These are phyloP conservation scores for Thinocorus orbignyianus DNA, from an alignment of 2,113 vertebrate species.

Conservation along the genomic window DNA sequence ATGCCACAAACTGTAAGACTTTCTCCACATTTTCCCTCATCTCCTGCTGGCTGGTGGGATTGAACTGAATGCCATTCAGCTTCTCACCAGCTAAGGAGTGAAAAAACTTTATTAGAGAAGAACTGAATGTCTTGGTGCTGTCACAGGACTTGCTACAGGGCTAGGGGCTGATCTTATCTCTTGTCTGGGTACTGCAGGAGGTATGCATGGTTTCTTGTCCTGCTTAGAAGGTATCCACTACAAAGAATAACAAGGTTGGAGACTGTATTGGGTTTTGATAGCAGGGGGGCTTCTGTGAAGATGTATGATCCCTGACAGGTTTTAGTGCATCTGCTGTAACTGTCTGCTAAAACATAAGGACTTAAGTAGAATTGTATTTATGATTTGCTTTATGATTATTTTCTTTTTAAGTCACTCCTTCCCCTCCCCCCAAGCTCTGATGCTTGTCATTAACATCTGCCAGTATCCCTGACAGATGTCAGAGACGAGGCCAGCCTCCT, in stretches of 20 bases:
- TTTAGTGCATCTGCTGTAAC: not conserved
- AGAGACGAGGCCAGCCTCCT: not conserved
- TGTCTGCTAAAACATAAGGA: not conserved
- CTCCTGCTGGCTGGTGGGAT: conserved; percentile 86
- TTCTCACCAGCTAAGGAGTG: conserved; percentile 86
- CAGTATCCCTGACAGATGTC: not conserved
- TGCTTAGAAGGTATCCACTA: not conserved
- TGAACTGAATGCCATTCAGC: conserved; percentile 78
- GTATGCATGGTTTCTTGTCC: not conserved
- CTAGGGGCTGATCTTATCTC: not conserved
- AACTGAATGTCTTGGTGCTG: not conserved
- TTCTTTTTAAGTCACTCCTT: not conserved
- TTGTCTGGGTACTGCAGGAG: not conserved
- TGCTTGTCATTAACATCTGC: not conserved
- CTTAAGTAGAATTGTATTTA: not conserved
- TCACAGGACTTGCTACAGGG: not conserved
- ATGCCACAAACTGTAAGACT: conserved; percentile 92
- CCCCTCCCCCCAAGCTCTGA: not conserved
- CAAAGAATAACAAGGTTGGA: not conserved
- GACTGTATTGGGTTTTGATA: not conserved
- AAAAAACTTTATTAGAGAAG: not conserved
- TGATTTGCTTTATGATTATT: not conserved
- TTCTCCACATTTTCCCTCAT: conserved; percentile 93
- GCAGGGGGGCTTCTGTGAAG: not conserved
- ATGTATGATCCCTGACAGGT: not conserved